These are phyloP conservation scores for Chironomus tepperi DNA, from an alignment of 1,140 invertebrate genomes.

Conservation along the genomic window DNA sequence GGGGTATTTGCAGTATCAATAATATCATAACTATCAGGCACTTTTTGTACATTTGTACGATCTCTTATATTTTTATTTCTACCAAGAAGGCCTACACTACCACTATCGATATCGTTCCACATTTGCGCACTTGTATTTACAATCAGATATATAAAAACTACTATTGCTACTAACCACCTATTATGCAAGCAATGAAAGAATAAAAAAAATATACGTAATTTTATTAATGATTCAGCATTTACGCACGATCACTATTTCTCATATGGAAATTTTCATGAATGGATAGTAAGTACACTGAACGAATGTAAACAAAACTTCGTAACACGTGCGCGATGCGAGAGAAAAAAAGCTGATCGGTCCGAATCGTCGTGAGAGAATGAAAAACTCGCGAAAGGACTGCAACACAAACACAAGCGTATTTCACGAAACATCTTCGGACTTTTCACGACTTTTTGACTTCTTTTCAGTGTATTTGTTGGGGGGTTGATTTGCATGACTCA, in stretches of 20 bases:
- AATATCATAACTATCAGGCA: slow-evolving; percentile 40
- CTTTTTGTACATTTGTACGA: not conserved
- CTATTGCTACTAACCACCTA: not conserved
- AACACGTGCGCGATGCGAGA: not conserved
- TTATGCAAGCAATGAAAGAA: not conserved
- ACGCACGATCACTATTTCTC: not conserved
- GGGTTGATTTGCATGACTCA: slow-evolving; percentile 11
- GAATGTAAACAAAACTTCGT: not conserved
- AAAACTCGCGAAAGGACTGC: not conserved
- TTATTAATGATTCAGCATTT: not conserved
- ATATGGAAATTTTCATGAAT: not conserved
- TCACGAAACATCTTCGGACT: not conserved
- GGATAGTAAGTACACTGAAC: too few species aligned
- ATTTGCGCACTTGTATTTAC: slow-evolving; percentile 10
- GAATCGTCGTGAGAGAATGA: slow-evolving; percentile 16
- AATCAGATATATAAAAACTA: not conserved
- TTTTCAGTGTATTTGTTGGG: not conserved
- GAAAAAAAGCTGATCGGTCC: not conserved
- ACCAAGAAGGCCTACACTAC: not conserved
- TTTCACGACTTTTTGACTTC: not conserved
- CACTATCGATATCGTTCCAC: not conserved
- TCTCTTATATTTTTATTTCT: not conserved
- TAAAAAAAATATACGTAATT: not conserved
- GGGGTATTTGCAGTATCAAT: slow-evolving; percentile 47
- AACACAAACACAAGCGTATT: not conserved